Conservation (phyloP, 2,113 vertebrate species). For the Nanger granti region DNA sequence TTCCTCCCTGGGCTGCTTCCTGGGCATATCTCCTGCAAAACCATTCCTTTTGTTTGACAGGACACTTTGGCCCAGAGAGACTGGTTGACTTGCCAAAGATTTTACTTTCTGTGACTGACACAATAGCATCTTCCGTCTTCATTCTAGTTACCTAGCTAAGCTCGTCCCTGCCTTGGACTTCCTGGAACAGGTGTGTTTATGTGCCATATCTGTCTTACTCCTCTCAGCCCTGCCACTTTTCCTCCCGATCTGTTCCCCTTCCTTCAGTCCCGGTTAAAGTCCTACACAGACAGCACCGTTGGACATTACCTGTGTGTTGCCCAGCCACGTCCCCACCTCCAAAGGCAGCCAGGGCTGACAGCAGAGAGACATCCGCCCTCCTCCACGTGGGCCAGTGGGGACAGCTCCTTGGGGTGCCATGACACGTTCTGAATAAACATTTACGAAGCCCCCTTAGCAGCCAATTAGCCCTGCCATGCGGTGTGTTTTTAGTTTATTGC, state of each 20-base stretch:
- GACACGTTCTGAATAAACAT: not conserved
- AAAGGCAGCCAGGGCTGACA: not conserved
- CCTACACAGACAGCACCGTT: not conserved
- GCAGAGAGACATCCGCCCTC: not conserved
- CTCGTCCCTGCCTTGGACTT: not conserved
- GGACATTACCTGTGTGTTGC: not conserved
- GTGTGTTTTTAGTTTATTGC: rapidly evolving
- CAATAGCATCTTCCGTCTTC: not conserved
- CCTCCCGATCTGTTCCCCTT: conserved; percentile 2
- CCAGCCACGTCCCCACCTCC: not conserved
- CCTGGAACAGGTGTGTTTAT: conserved; percentile 17
- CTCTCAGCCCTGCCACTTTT: not conserved
- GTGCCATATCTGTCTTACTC: conserved; percentile 1
- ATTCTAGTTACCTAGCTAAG: not conserved
- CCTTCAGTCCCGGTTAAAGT: not conserved
- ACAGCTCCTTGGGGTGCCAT: not conserved
- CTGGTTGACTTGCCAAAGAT: not conserved
- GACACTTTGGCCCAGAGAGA: not conserved
- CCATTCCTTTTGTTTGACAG: not conserved
- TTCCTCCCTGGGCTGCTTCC: not conserved
- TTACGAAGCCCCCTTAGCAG: not conserved
- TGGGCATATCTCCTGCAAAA: not conserved
- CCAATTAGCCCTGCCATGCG: not conserved
- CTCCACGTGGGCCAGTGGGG: not conserved
- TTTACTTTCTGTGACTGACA: not conserved